These are phyloP conservation scores for Prosopocoilus inquinatus DNA, from an alignment of 2,888 invertebrate genomes.

Conservation along the genomic window DNA sequence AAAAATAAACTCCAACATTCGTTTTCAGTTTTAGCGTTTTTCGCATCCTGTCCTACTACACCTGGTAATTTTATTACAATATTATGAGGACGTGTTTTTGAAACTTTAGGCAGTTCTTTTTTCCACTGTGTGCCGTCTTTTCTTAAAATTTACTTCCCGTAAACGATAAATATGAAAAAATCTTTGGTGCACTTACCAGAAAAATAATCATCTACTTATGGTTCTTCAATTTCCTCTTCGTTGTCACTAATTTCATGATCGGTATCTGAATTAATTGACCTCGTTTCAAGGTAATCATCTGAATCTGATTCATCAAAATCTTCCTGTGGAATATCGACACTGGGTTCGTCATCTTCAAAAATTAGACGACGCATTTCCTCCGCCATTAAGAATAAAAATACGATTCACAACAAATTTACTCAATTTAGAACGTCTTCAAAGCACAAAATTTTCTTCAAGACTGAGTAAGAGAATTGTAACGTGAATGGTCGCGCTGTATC, in stretches of 20 bases:
- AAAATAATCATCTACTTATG: not conserved
- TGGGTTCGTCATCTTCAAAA: not conserved
- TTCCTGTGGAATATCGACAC: not conserved
- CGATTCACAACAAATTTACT: no score
- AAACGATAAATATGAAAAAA: not conserved
- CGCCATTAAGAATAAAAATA: not conserved
- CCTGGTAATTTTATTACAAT: conserved; percentile 16
- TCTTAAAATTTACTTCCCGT: not conserved
- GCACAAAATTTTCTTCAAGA: no score
- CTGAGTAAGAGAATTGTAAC: no score
- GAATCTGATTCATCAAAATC: not conserved
- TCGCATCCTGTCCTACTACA: conserved; percentile 12
- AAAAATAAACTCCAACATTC: conserved; percentile 20
- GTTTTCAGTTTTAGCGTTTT: conserved; percentile 13
- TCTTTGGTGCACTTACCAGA: not conserved
- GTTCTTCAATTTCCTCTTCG: not conserved
- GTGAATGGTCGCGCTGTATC: no score
- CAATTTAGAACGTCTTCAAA: no score
- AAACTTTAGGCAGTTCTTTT: conserved; percentile 11
- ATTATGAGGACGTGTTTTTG: conserved; percentile 16
- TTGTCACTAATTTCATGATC: conserved; percentile 2
- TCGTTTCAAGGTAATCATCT: not conserved
- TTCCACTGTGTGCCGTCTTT: conserved; percentile 12
- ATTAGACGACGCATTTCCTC: not conserved
- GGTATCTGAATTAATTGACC: not conserved